A percentile compares a stretch with the other conserved stretches of the same genome.
These are phyloP conservation scores for Parotia lawesii DNA, from an alignment of 2,113 vertebrate species.

Conservation along the genomic window DNA sequence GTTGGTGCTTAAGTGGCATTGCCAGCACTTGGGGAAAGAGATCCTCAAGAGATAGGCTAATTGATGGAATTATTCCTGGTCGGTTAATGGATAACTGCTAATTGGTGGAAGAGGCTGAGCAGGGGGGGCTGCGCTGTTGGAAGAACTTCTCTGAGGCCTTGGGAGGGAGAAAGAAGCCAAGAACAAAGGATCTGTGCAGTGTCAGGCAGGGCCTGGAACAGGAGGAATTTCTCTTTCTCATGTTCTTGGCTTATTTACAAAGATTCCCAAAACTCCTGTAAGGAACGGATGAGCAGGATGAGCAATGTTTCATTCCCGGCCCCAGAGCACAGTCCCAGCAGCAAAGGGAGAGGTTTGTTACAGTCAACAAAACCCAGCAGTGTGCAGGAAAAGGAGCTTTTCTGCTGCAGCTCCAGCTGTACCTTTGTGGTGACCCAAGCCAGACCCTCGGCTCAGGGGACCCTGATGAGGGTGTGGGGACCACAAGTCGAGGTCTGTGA, in stretches of 20 bases:
- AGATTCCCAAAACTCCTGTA: constrained; percentile 36
- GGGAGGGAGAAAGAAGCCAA: constrained; percentile 2
- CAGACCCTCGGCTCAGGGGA: not conserved
- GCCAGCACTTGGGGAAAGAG: not conserved
- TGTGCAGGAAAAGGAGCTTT: not conserved
- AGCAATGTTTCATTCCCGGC: not conserved
- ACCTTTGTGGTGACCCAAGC: not conserved
- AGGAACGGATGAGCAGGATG: not conserved
- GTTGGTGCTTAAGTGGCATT: not conserved
- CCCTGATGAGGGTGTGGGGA: not conserved
- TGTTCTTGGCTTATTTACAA: constrained; percentile 46
- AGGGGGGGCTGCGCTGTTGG: not conserved
- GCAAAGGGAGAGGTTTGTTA: not conserved
- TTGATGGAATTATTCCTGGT: not conserved
- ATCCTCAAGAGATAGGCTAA: not conserved
- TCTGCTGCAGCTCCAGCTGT: not conserved
- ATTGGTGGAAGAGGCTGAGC: not conserved
- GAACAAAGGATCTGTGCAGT: constrained; percentile 44
- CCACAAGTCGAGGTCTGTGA: fast-evolving
- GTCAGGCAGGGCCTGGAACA: constrained; percentile 10
- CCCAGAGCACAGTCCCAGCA: not conserved
- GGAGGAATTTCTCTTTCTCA: constrained; percentile 34
- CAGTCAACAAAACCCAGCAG: not conserved
- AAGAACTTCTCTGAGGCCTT: not conserved
- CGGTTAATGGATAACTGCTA: not conserved